Percentiles rank a stretch among this genome's conserved stretches.
Evolutionary conservation across 2,797 vertebrate genomes (phyloP).

Genomic region (Spea hammondii): DNA sequence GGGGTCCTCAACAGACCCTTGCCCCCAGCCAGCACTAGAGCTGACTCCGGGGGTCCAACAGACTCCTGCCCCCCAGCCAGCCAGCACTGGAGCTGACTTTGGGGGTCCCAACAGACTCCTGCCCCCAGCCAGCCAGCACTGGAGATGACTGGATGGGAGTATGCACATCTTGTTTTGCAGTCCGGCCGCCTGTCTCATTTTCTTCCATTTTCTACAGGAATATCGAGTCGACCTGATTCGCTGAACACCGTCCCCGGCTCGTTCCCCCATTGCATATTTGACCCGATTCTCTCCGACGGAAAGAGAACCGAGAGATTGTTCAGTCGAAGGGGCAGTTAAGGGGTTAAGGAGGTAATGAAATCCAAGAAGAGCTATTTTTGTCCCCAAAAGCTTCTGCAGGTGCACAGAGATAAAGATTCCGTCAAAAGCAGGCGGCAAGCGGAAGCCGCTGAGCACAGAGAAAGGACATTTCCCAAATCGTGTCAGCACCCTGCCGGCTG

Average conservation of each 20-base stretch:
- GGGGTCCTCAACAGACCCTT: no score
- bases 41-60: no score
- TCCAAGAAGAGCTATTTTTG: slow-evolving; percentile 18
- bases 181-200: no score
- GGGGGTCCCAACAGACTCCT: no score
- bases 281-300: neutral
- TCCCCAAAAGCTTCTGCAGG: slow-evolving; percentile 34
- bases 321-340: neutral
- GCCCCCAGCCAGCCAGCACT: no score
- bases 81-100: no score
- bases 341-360: slow-evolving; percentile 10
- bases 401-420: slow-evolving; percentile 33
- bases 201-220: no score
- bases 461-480: slow-evolving; percentile 22
- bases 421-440: neutral
- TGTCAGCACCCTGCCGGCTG: slow-evolving; percentile 33
- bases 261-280: neutral
- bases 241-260: neutral
- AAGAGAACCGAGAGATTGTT: neutral
- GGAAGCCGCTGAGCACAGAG: slow-evolving; percentile 27
- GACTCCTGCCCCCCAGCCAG: no score
- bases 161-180: no score
- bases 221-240: neutral
- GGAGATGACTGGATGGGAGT: no score
- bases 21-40: no score